Conservation (phyloP, 2,888 invertebrate genomes). For the Philereme vetulata region DNA sequence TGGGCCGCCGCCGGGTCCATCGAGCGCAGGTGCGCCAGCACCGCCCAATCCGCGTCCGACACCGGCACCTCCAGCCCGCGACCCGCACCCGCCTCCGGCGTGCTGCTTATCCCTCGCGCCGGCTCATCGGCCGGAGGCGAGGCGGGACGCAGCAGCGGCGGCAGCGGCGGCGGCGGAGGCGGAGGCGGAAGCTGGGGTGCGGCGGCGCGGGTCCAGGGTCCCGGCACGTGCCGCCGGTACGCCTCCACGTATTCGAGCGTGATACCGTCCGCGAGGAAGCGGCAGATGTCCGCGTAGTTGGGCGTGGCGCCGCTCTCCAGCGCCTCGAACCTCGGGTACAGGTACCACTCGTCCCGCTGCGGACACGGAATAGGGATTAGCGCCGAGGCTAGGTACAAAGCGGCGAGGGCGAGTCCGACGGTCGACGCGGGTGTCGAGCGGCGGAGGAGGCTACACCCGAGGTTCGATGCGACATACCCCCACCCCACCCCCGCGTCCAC, state of each 20-base stretch:
- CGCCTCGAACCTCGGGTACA: constrained; percentile 80
- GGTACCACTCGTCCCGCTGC: constrained; percentile 72
- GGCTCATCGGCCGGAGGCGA: constrained; percentile 3
- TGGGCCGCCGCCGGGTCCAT: constrained; percentile 57
- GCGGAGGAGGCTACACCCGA: constrained; percentile 9
- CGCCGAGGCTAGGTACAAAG: constrained; percentile 1
- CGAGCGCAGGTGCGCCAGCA: constrained; percentile 51
- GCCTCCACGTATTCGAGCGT: constrained; percentile 68
- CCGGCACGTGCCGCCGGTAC: constrained; percentile 69
- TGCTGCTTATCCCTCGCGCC: too few relatives aligned
- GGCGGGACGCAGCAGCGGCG: constrained; percentile 1
- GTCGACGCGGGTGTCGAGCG: neutral
- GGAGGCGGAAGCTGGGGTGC: constrained; percentile 7
- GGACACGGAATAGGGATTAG: constrained; percentile 44
- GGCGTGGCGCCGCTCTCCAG: constrained; percentile 77
- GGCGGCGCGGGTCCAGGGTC: constrained; percentile 42
- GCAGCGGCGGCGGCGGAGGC: neutral
- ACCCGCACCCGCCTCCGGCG: neutral
- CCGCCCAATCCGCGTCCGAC: constrained; percentile 54
- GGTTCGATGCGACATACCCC: constrained; percentile 5
- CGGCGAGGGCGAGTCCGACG: neutral
- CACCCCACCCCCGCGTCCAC: neutral
- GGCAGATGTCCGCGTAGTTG: constrained; percentile 67
- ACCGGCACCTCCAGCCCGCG: constrained; percentile 43
- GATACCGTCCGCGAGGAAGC: constrained; percentile 72